phyloP scores from a whole-genome alignment of 2,888 invertebrate species.

The Conomelus anceps region DNA sequence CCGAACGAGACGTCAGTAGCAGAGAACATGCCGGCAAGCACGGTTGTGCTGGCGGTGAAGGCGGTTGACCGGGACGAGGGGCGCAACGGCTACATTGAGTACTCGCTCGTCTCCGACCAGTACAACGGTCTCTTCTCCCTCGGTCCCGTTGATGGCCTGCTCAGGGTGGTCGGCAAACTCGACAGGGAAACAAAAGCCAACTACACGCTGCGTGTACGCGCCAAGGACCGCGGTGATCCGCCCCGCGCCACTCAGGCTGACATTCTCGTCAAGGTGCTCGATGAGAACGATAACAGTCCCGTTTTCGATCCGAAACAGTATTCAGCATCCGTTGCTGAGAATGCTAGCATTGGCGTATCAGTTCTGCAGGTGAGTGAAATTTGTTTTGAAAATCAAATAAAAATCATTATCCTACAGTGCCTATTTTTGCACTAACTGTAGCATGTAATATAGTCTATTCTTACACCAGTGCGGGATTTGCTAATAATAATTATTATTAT shows the following conservation, averaged over 20 bases:
- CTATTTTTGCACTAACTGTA: too few species aligned
- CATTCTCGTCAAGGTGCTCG: constrained; percentile 66
- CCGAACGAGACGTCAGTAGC: constrained; percentile 69
- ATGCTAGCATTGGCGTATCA: constrained; percentile 87
- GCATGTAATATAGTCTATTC: too few species aligned
- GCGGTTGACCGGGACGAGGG: constrained; percentile 87
- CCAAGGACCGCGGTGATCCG: constrained; percentile 82
- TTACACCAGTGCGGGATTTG: too few species aligned
- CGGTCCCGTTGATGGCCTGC: constrained; percentile 78
- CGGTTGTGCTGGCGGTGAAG: constrained; percentile 82
- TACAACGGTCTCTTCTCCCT: constrained; percentile 62
- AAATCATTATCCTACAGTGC: background rate
- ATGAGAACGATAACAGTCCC: constrained; percentile 87
- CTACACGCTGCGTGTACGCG: constrained; percentile 72
- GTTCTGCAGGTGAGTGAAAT: constrained; percentile 63
- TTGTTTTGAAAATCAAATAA: background rate
- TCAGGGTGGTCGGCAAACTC: constrained; percentile 76
- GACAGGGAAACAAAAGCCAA: constrained; percentile 74
- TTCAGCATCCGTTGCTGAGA: constrained; percentile 83
- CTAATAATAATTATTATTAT: too few species aligned
- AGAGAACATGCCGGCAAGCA: constrained; percentile 80
- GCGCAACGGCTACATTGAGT: constrained; percentile 84
- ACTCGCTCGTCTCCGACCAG: constrained; percentile 51
- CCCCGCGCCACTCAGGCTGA: constrained; percentile 61
- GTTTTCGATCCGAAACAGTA: constrained; percentile 85